Conservation (phyloP, 2,888 invertebrate species). For the Strigamia maritima region DNA sequence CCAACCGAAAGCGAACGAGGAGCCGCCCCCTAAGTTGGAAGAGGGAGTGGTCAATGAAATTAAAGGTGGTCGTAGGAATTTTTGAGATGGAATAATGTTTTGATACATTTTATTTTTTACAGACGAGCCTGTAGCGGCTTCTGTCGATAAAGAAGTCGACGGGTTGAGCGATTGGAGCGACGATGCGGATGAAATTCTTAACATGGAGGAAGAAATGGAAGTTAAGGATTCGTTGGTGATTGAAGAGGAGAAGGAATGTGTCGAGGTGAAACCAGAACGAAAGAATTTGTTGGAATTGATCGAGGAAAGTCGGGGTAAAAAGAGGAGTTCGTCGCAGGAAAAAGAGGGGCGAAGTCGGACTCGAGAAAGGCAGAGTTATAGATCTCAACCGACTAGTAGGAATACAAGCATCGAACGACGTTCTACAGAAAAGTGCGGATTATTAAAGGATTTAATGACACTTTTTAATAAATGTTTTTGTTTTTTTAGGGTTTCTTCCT, state of each 20-base stretch:
- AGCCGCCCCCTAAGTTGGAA: background rate
- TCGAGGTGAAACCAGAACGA: background rate
- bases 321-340: background rate
- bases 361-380: background rate
- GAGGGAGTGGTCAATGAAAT: background rate
- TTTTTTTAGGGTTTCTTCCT: background rate
- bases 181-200: conserved; percentile 81
- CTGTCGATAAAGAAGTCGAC: background rate
- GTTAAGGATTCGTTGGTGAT: background rate
- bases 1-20: background rate
- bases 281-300: background rate
- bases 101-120: background rate
- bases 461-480: background rate
- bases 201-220: conserved; percentile 59
- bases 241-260: background rate
- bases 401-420: conserved; percentile 39
- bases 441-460: too few species aligned
- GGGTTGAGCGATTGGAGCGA: conserved; percentile 73
- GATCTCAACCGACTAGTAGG: conserved; percentile 38
- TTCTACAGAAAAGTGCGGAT: background rate
- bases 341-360: background rate
- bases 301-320: background rate
- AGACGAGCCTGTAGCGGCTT: background rate
- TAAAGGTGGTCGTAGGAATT: background rate
- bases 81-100: background rate